Percentiles rank a stretch among this genome's conserved stretches.
Evolutionary conservation across 2,888 invertebrate species (phyloP).

Genomic region (Lumbricus terrestris): DNA sequence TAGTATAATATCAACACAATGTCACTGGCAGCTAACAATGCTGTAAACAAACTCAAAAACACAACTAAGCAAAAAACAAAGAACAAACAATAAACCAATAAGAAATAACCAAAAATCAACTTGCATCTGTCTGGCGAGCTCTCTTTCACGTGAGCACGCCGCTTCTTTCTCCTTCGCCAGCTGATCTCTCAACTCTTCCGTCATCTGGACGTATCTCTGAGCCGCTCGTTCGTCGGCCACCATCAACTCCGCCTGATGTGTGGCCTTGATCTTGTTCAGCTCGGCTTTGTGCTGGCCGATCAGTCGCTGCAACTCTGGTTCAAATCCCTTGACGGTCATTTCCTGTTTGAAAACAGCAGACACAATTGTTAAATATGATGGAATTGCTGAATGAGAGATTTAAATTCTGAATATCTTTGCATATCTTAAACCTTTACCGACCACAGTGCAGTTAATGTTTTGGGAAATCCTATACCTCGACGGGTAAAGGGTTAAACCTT

Average conservation of each 20-base stretch:
- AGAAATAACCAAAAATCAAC: slow-evolving; percentile 5
- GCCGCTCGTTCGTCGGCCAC: slow-evolving; percentile 57
- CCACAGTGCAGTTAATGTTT: too few relatives aligned
- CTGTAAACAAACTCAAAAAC: background rate
- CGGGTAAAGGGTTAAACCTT: too few relatives aligned
- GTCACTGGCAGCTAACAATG: too few relatives aligned
- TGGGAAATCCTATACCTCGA: too few relatives aligned
- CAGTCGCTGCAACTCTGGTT: slow-evolving; percentile 60
- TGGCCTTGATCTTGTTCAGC: slow-evolving; percentile 56
- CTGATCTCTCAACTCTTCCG: slow-evolving; percentile 58
- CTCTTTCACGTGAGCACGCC: slow-evolving; percentile 57
- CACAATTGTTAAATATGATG: too few relatives aligned
- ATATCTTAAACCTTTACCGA: too few relatives aligned
- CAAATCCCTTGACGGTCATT: slow-evolving; percentile 60
- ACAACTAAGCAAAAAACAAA: too few relatives aligned
- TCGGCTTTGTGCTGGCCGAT: slow-evolving; percentile 60
- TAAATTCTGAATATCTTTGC: background rate
- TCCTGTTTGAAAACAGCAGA: slow-evolving; percentile 47
- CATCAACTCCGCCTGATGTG: slow-evolving; percentile 58
- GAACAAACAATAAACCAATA: background rate
- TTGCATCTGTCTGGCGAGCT: slow-evolving; percentile 56
- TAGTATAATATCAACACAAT: too few relatives aligned
- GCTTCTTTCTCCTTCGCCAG: slow-evolving; percentile 58
- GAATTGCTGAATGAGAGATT: background rate
- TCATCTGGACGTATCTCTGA: slow-evolving; percentile 54